phyloP scores from a whole-genome alignment of 2,888 invertebrate species.

The Vanessa cardui region DNA sequence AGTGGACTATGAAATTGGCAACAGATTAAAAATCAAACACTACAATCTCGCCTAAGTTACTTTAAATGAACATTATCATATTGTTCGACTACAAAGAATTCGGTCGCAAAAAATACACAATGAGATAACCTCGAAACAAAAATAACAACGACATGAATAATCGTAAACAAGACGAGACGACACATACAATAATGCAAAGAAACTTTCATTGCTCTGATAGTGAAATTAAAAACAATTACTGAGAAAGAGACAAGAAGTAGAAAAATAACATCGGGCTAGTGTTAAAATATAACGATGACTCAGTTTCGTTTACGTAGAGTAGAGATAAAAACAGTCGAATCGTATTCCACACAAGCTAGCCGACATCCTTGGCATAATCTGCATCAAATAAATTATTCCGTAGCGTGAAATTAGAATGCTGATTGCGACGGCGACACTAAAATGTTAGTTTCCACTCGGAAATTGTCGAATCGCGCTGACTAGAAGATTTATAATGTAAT shows the following conservation, averaged over 20 bases:
- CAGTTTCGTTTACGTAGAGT: background rate
- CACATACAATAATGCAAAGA: conserved; percentile 1
- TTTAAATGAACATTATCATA: too few relatives aligned
- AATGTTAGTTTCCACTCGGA: conserved; percentile 34
- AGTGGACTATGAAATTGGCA: too few relatives aligned
- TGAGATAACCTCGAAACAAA: background rate
- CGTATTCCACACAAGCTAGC: conserved; percentile 27
- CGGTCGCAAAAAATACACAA: conserved; percentile 1
- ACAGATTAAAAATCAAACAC: too few relatives aligned
- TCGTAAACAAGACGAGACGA: conserved; percentile 5
- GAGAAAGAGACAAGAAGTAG: background rate
- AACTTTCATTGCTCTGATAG: conserved; percentile 3
- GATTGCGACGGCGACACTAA: conserved; percentile 31
- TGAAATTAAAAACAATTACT: conserved; percentile 4
- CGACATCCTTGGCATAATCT: conserved; percentile 30
- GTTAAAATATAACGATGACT: background rate
- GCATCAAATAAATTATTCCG: conserved; percentile 32
- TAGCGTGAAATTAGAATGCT: conserved; percentile 38
- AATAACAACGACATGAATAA: conserved; percentile 8
- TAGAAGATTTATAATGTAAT: background rate
- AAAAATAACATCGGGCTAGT: background rate
- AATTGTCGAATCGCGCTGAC: conserved; percentile 23
- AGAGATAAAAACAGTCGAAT: conserved; percentile 19
- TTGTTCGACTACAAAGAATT: too few relatives aligned
- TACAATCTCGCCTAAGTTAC: too few relatives aligned